phyloP scores from a whole-genome alignment of 2,888 invertebrate genomes.

The Phyllotreta striolata region DNA sequence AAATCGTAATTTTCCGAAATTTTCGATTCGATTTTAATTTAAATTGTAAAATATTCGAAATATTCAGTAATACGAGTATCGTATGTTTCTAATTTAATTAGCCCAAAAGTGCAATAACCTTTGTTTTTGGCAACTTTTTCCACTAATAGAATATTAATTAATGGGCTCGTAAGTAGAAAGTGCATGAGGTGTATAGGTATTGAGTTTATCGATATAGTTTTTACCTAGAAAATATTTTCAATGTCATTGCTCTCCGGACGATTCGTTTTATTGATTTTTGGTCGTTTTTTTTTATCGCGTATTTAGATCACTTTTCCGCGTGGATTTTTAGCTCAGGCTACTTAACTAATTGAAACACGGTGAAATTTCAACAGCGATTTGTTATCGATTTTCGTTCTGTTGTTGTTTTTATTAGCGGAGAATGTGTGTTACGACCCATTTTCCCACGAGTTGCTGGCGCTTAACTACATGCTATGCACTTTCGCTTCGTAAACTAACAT shows the following conservation, averaged over 20 bases:
- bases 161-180: constrained; percentile 5
- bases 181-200: constrained; percentile 7
- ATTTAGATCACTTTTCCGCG: constrained; percentile 54
- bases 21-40: too few relatives aligned
- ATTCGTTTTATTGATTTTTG: constrained; percentile 5
- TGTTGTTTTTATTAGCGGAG: constrained; percentile 37
- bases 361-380: constrained; percentile 38
- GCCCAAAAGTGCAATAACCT: constrained; percentile 2
- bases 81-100: constrained; percentile 10
- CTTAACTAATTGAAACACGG: constrained; percentile 45
- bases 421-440: constrained; percentile 56
- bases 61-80: too few relatives aligned
- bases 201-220: constrained; percentile 14
- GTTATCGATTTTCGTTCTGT: constrained; percentile 39
- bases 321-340: constrained; percentile 51
- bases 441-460: constrained; percentile 51
- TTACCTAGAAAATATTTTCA: constrained; percentile 5
- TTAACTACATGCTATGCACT: constrained; percentile 46
- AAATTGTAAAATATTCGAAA: too few relatives aligned
- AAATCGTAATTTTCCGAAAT: too few relatives aligned
- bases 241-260: background rate
- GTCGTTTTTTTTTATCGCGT: constrained; percentile 7
- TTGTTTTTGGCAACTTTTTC: constrained; percentile 14
- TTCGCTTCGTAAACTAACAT: constrained; percentile 42
- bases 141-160: constrained; percentile 9